Conservation (phyloP, 2,888 invertebrate genomes). For the Sarcophaga caerulescens region DNA sequence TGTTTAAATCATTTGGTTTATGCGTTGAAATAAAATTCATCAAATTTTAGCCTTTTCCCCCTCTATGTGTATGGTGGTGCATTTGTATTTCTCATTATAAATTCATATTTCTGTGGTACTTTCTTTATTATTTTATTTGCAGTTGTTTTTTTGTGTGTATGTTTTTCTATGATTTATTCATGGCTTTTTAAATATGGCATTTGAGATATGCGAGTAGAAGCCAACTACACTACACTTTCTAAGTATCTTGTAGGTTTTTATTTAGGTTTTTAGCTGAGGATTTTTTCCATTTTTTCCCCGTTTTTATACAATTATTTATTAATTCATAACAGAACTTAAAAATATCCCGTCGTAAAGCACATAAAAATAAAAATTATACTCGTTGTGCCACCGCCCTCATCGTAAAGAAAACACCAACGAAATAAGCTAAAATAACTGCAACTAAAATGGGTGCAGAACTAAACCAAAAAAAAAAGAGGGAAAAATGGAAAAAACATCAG, state of each 20-base stretch:
- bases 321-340: constrained; percentile 64
- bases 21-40: too few species aligned
- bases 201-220: constrained; percentile 22
- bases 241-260: constrained; percentile 20
- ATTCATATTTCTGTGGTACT: constrained; percentile 6
- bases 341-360: constrained; percentile 52
- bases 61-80: too few species aligned
- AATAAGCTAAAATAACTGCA: constrained; percentile 17
- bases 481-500: too few species aligned
- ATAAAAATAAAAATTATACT: constrained; percentile 52
- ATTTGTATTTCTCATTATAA: too few species aligned
- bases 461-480: too few species aligned
- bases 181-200: constrained; percentile 17
- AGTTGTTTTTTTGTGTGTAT: background rate
- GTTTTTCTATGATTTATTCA: constrained; percentile 55
- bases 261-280: constrained; percentile 3
- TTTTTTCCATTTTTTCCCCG: constrained; percentile 13
- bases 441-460: background rate
- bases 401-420: constrained; percentile 3
- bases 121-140: constrained; percentile 25
- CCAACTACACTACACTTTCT: background rate
- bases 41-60: too few species aligned
- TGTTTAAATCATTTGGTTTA: too few species aligned
- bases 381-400: background rate
- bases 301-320: constrained; percentile 42